Evolutionary conservation across 2,113 vertebrate species (phyloP).

Genomic region (Capreolus pygargus): DNA sequence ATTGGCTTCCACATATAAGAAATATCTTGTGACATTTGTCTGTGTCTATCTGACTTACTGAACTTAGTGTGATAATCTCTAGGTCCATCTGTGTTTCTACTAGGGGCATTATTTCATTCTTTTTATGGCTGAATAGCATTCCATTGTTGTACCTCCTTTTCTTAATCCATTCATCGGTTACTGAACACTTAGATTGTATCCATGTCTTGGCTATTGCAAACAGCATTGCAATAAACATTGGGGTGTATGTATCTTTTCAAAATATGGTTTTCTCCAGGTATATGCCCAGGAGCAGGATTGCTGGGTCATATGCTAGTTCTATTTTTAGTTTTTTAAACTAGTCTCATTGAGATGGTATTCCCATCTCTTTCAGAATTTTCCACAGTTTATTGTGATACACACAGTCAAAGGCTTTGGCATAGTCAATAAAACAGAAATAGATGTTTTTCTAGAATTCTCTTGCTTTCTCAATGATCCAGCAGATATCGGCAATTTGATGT

Average conservation of each 20-base stretch:
- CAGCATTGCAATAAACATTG: neutral
- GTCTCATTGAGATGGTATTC: no score
- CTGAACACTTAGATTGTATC: neutral
- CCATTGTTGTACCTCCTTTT: neutral
- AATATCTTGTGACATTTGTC: neutral
- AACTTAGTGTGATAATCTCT: neutral
- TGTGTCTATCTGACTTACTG: neutral
- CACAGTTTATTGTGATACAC: no score
- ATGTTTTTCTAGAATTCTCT: no score
- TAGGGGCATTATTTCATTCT: neutral
- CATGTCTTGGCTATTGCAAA: neutral
- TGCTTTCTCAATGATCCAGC: no score
- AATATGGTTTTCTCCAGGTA: neutral
- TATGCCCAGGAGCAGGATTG: neutral
- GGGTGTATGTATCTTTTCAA: neutral
- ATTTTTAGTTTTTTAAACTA: neutral
- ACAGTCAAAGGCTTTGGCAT: no score
- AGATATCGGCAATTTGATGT: no score
- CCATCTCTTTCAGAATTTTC: no score
- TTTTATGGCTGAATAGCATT: neutral
- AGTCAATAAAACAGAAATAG: no score
- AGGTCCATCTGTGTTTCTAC: neutral
- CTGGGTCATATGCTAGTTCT: neutral
- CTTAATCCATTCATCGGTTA: neutral
- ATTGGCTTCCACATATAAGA: neutral